Percentiles rank a stretch among this genome's conserved stretches.
Evolutionary conservation across 2,888 invertebrate genomes (phyloP).

Genomic region (Dicycla oo): DNA sequence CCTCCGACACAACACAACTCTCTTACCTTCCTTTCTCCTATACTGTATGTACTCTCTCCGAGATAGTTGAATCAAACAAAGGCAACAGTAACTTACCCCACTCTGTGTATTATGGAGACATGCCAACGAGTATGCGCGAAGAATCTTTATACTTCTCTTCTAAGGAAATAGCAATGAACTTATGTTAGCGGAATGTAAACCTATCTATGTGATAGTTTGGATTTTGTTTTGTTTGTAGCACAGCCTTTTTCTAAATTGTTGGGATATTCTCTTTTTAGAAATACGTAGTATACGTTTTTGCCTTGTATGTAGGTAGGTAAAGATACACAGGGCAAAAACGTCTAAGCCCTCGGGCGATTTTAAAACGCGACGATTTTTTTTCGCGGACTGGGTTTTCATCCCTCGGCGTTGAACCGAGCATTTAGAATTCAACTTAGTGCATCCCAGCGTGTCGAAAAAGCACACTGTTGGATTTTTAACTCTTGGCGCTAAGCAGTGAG

Average conservation of each 20-base stretch:
- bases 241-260: neutral
- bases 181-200: slow-evolving; percentile 11
- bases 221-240: neutral
- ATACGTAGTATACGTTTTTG: neutral
- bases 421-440: neutral
- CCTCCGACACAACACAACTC: too few relatives aligned
- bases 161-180: slow-evolving; percentile 45
- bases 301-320: neutral
- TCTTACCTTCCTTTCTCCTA: neutral
- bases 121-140: slow-evolving; percentile 46
- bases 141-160: slow-evolving; percentile 22
- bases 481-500: too few relatives aligned
- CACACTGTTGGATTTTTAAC: too few relatives aligned
- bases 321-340: neutral
- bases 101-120: slow-evolving; percentile 56
- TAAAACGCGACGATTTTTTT: too few relatives aligned
- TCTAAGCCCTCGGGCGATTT: neutral
- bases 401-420: neutral
- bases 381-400: neutral
- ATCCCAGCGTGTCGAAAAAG: neutral
- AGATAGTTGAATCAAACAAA: slow-evolving; percentile 38
- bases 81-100: slow-evolving; percentile 19
- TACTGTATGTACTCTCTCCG: slow-evolving; percentile 9
- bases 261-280: neutral
- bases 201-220: neutral